Evolutionary conservation across 2,888 invertebrate species (phyloP).

Genomic region (Hypercompe scribonia): DNA sequence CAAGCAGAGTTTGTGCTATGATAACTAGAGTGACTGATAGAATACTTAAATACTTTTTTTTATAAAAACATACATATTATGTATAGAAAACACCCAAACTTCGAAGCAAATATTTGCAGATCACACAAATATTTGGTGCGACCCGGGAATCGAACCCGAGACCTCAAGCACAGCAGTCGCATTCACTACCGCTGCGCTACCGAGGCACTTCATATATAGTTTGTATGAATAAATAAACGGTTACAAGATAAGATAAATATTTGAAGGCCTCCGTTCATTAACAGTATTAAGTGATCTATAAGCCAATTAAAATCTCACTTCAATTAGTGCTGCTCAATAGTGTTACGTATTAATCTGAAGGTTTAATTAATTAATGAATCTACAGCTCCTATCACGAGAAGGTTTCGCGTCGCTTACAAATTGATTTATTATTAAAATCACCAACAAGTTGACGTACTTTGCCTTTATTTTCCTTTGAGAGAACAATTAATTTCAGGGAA

Average conservation of each 20-base stretch:
- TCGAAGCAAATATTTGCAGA: no score
- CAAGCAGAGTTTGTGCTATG: no score
- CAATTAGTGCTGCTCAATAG: slow-evolving; percentile 14
- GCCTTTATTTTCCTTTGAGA: slow-evolving; percentile 35
- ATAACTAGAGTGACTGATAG: no score
- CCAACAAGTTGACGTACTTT: slow-evolving; percentile 39
- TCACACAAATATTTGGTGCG: no score
- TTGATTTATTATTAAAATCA: slow-evolving; percentile 62
- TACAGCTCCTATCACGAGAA: slow-evolving; percentile 22
- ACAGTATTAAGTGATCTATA: not conserved
- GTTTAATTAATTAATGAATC: slow-evolving; percentile 48
- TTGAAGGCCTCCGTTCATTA: not conserved
- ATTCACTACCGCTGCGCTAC: no score
- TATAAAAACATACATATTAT: no score
- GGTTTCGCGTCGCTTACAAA: slow-evolving; percentile 52
- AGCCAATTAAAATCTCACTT: slow-evolving; percentile 11
- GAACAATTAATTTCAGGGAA: slow-evolving; percentile 38
- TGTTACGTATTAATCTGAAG: slow-evolving; percentile 32
- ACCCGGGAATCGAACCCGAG: no score
- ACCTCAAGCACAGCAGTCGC: no score
- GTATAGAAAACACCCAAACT: no score
- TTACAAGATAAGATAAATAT: not conserved
- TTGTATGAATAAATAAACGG: not conserved
- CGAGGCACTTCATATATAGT: no score
- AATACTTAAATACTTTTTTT: no score